Percentiles rank a stretch among this genome's conserved stretches.
Conservation (phyloP, 2,888 invertebrate species). For the Plemyria rubiginata region DNA sequence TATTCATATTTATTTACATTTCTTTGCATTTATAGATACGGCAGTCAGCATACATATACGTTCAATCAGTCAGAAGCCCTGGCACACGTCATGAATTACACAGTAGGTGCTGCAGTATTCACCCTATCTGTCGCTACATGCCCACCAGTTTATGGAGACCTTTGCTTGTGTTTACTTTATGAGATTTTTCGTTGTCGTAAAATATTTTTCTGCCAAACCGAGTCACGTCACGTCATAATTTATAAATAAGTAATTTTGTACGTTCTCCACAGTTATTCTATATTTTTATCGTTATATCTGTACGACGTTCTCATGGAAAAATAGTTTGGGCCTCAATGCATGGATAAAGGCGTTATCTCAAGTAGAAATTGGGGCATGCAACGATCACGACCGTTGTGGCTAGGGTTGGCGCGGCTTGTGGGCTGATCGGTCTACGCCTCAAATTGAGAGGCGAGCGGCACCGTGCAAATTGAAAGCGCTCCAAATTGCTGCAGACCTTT, state of each 20-base stretch:
- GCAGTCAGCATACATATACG: constrained; percentile 58
- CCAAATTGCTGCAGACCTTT: constrained; percentile 76
- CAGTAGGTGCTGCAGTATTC: constrained; percentile 68
- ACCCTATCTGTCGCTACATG: constrained; percentile 48
- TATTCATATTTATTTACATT: constrained; percentile 20
- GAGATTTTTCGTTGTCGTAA: constrained; percentile 31
- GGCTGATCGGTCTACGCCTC: constrained; percentile 57
- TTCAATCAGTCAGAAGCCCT: constrained; percentile 73
- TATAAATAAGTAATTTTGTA: background rate
- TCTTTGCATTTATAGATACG: constrained; percentile 38
- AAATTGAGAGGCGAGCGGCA: constrained; percentile 72
- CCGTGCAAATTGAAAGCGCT: constrained; percentile 79
- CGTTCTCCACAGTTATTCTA: background rate
- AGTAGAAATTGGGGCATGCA: constrained; percentile 36
- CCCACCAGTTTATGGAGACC: constrained; percentile 42
- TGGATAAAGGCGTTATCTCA: constrained; percentile 30
- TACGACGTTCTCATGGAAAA: background rate
- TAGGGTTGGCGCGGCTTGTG: constrained; percentile 39
- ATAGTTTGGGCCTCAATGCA: constrained; percentile 12
- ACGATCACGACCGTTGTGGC: constrained; percentile 32
- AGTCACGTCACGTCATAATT: background rate
- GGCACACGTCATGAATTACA: constrained; percentile 74
- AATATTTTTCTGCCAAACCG: constrained; percentile 33
- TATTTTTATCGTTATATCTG: background rate
- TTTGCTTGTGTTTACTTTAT: constrained; percentile 37